Conservation (phyloP, 2,113 vertebrate species). For the Manacus vitellinus region DNA sequence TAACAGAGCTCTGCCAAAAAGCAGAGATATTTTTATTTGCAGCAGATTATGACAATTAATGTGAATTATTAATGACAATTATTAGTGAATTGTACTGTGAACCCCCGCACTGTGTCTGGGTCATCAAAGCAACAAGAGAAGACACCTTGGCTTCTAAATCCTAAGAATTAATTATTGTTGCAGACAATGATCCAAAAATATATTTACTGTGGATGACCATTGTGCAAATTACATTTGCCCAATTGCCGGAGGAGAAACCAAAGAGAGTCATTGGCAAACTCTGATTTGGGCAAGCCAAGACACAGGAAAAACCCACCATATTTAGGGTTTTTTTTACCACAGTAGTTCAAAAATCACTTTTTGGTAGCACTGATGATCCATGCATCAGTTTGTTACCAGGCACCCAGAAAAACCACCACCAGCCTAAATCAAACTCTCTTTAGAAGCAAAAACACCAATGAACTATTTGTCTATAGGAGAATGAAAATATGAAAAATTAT, state of each 20-base stretch:
- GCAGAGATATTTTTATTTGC: not conserved
- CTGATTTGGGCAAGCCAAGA: not conserved
- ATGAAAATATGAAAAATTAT: not conserved
- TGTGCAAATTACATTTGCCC: not conserved
- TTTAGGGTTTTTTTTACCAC: not conserved
- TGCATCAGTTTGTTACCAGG: not conserved
- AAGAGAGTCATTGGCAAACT: rapidly evolving
- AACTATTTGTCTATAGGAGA: not conserved
- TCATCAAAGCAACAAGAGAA: not conserved
- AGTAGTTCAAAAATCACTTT: not conserved
- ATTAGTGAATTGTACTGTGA: not conserved
- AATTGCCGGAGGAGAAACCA: not conserved
- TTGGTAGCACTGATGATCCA: not conserved
- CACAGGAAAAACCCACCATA: not conserved
- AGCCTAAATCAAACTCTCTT: not conserved
- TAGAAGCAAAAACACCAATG: not conserved
- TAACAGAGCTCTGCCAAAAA: not conserved
- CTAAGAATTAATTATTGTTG: not conserved
- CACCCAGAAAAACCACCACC: not conserved
- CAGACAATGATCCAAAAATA: not conserved
- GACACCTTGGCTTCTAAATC: not conserved
- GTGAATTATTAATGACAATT: not conserved
- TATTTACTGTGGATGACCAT: not conserved
- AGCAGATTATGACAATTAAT: not conserved
- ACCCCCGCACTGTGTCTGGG: not conserved